Conservation (phyloP, 2,797 vertebrate genomes). For the Cyclura pinguis region DNA sequence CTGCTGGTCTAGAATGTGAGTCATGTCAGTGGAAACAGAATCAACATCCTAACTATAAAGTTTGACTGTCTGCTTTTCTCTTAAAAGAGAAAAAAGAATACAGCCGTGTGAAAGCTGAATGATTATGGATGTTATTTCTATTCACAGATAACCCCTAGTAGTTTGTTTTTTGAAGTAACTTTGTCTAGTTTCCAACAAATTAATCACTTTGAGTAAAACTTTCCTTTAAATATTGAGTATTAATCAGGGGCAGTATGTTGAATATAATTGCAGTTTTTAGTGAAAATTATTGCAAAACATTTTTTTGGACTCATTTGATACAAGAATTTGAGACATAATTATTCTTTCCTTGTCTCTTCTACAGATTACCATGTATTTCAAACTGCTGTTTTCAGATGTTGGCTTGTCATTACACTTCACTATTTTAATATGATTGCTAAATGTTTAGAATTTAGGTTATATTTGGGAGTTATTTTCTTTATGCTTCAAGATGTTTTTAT, state of each 20-base stretch:
- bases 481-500: constrained; percentile 10
- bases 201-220: background rate
- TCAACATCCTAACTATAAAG: background rate
- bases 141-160: background rate
- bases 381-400: background rate
- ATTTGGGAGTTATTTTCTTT: constrained; percentile 36
- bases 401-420: background rate
- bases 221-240: background rate
- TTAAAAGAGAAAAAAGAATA: background rate
- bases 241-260: background rate
- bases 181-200: background rate
- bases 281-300: background rate
- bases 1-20: constrained; percentile 19
- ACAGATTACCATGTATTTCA: background rate
- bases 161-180: background rate
- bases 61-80: background rate
- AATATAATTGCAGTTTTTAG: background rate
- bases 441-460: constrained; percentile 4
- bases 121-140: background rate
- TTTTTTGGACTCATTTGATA: background rate
- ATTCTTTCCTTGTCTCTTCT: background rate
- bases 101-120: background rate
- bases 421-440: constrained; percentile 8
- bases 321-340: background rate
- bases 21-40: constrained; percentile 24